Percentiles rank a stretch among this genome's conserved stretches.
phyloP scores from a whole-genome alignment of 2,797 vertebrate genomes.

The Gadopsis bispinosus region DNA sequence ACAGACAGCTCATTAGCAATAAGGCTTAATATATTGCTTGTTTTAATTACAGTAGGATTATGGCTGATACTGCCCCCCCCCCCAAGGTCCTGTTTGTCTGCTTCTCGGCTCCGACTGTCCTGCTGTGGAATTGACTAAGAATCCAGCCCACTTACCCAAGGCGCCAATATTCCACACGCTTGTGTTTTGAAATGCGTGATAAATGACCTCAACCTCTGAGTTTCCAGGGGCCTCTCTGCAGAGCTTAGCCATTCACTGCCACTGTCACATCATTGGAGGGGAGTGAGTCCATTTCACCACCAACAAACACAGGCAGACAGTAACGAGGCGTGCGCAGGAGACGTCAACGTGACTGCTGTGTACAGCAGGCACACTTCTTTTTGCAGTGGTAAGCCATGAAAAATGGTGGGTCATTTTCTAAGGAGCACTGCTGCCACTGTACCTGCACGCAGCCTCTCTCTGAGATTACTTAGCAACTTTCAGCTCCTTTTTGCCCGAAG shows the following conservation, averaged over 20 bases:
- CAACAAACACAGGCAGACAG: slow-evolving; percentile 11
- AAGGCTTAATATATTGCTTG: slow-evolving; percentile 3
- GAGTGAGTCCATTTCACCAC: neutral
- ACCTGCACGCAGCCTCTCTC: neutral
- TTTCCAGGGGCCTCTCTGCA: slow-evolving; percentile 43
- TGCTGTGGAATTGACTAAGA: slow-evolving; percentile 40
- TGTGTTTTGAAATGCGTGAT: slow-evolving; percentile 58
- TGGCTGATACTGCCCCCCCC: slow-evolving; percentile 5
- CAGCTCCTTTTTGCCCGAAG: neutral
- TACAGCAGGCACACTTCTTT: no score
- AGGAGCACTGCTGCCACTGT: neutral
- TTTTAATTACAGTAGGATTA: slow-evolving; percentile 25
- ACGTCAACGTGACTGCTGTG: neutral
- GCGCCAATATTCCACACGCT: slow-evolving; percentile 20
- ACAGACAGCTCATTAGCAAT: neutral
- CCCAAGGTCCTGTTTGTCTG: slow-evolving; percentile 7
- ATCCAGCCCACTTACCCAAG: slow-evolving; percentile 46
- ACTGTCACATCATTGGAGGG: slow-evolving; percentile 16
- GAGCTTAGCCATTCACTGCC: slow-evolving; percentile 41
- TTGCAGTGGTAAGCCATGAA: neutral
- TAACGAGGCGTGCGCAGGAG: neutral
- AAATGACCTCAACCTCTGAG: slow-evolving; percentile 48
- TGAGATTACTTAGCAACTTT: neutral
- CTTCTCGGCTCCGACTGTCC: slow-evolving; percentile 26
- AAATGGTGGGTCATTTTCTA: neutral